These are phyloP conservation scores for Piliocolobus tephrosceles DNA, from an alignment of 2,113 vertebrate species.

Conservation along the genomic window DNA sequence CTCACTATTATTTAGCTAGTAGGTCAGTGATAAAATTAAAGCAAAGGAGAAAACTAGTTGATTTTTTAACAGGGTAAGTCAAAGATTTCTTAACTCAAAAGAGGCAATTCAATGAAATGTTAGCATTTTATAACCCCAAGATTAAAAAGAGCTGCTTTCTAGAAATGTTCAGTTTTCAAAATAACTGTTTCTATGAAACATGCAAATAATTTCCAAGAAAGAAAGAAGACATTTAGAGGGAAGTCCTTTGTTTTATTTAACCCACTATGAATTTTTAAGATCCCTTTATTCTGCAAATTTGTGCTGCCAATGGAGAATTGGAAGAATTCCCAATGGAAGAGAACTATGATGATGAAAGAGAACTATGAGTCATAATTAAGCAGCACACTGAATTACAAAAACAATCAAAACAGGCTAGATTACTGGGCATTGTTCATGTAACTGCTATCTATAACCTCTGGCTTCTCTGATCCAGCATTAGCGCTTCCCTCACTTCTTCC, in stretches of 20 bases:
- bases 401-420: background rate
- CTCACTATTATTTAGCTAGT: background rate
- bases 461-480: background rate
- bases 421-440: background rate
- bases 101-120: background rate
- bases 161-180: background rate
- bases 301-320: background rate
- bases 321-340: background rate
- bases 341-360: background rate
- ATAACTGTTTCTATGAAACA: background rate
- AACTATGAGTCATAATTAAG: background rate
- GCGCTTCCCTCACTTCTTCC: no score
- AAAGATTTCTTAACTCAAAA: background rate
- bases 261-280: background rate
- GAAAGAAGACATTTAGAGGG: background rate
- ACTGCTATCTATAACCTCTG: background rate
- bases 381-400: background rate
- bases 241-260: background rate
- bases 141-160: background rate
- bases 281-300: background rate
- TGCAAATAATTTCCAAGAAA: background rate
- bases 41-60: background rate
- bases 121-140: background rate
- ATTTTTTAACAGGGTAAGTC: background rate
- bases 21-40: background rate